A percentile compares a stretch with the other conserved stretches of the same genome.
Conservation (phyloP, 2,113 vertebrate genomes). For the Steatornis caripensis region DNA sequence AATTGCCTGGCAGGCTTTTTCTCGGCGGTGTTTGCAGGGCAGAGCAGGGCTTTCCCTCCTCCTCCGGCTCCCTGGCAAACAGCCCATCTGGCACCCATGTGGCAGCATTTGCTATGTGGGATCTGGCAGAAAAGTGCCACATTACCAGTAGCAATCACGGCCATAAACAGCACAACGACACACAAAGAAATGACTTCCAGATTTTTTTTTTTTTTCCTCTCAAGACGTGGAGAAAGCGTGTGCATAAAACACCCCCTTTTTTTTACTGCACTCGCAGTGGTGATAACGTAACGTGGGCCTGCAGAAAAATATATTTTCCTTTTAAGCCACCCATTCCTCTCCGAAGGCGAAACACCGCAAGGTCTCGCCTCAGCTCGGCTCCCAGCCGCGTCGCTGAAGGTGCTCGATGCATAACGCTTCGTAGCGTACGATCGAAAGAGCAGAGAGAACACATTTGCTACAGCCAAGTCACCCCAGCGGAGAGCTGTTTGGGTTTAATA, state of each 20-base stretch:
- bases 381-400: not conserved
- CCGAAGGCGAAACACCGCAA: not conserved
- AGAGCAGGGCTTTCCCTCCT: not conserved
- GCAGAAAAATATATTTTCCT: not conserved
- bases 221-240: not conserved
- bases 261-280: not conserved
- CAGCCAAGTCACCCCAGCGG: not conserved
- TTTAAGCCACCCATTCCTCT: not conserved
- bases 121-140: conserved; percentile 24
- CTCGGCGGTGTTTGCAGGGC: fast-evolving
- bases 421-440: not conserved
- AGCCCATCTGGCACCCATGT: conserved; percentile 55
- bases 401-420: not conserved
- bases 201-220: not conserved
- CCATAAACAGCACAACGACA: not conserved
- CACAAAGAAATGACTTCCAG: conserved; percentile 29
- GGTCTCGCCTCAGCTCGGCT: not conserved
- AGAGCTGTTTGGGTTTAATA: not conserved
- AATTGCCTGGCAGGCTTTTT: not conserved
- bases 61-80: not conserved
- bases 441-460: not conserved
- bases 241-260: not conserved
- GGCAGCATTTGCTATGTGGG: not conserved
- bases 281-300: not conserved
- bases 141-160: not conserved